Conservation (phyloP, 2,888 invertebrate genomes). For the Archips crataeganus region DNA sequence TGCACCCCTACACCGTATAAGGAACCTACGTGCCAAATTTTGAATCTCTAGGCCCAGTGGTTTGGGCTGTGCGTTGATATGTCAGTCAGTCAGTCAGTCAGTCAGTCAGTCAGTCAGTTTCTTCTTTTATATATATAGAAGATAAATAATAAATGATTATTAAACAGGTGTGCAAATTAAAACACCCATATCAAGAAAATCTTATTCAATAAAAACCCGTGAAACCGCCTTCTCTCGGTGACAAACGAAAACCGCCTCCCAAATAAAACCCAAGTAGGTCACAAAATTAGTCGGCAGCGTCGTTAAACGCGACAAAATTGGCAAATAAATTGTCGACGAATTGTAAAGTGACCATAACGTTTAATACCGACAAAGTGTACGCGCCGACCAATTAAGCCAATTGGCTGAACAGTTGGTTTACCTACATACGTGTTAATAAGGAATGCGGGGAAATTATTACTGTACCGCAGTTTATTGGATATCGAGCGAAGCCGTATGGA, state of each 20-base stretch:
- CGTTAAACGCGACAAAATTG: conserved; percentile 16
- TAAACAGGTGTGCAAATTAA: too few relatives aligned
- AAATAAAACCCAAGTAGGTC: conserved; percentile 11
- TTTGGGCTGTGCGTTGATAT: too few relatives aligned
- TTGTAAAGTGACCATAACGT: conserved; percentile 5
- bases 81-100: too few relatives aligned
- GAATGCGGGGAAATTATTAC: conserved; percentile 15
- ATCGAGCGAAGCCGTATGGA: not conserved
- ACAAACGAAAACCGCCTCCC: conserved; percentile 4
- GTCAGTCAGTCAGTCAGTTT: too few relatives aligned
- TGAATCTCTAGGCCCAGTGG: too few relatives aligned
- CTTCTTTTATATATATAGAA: too few relatives aligned
- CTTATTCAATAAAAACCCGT: not conserved
- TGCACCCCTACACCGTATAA: too few relatives aligned
- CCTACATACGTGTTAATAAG: conserved; percentile 40
- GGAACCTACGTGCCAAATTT: too few relatives aligned
- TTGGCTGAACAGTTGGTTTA: conserved; percentile 42
- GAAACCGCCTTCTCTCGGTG: conserved; percentile 4
- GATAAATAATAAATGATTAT: too few relatives aligned
- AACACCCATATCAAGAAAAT: too few relatives aligned
- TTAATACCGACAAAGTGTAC: conserved; percentile 49
- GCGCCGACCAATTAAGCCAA: conserved; percentile 58
- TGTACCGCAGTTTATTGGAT: conserved; percentile 8
- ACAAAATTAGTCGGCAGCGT: conserved; percentile 14
- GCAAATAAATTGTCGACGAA: conserved; percentile 12